Evolutionary conservation across 30 jellyfish, hydroid and myxozoan genomes (phyloP), one percentile per base, ranked within the genome.

Genomic region (Chironex yamaguchii): DNA sequence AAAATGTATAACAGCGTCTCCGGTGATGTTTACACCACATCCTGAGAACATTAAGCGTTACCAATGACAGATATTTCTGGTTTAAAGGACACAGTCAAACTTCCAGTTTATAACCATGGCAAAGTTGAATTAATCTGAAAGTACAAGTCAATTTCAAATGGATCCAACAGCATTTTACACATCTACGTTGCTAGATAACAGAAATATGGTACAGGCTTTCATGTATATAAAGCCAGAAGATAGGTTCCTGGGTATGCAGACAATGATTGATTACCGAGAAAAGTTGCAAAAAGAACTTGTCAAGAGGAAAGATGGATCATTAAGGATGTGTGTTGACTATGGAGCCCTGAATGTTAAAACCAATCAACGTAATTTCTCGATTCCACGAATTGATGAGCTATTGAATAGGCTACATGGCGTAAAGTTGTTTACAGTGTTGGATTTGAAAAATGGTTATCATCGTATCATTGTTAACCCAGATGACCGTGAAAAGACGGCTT

Each of bases 241-340:
- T n/a, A n/a, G n/a, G n/a, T n/a, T n/a, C n/a, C n/a, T n/a, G n/a
- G n/a, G n/a, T n/a, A n/a, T n/a, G n/a, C n/a, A n/a, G n/a, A n/a
- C n/a, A n/a, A n/a, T n/a, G n/a, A n/a, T n/a, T n/a, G n/a, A n/a
- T n/a, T n/a, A n/a, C n/a, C n/a, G n/a, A n/a, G n/a, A n/a, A n/a
- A n/a, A n/a, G n/a, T n/a, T n/a, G n/a, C n/a, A n/a, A n/a, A n/a
- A n/a, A n/a, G n/a, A n/a, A 11, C 11, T n/a, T 42, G 62, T 42
- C 11, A 42, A 42, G 62, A 42, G n/a, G n/a, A 42, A 42, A 42
- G 62, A 42, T 42, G 62, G 62, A 9, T 42, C 62, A 32, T 17
- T 53, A 17, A 28, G 71, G 31, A 53, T 53, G 71, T 53, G 71
- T 17, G 71, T 53, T 2, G 71, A 53, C 25, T 53, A 53, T 32